Evolutionary conservation across 2,113 vertebrate species (phyloP).

Genomic region (Loxodonta africana): DNA sequence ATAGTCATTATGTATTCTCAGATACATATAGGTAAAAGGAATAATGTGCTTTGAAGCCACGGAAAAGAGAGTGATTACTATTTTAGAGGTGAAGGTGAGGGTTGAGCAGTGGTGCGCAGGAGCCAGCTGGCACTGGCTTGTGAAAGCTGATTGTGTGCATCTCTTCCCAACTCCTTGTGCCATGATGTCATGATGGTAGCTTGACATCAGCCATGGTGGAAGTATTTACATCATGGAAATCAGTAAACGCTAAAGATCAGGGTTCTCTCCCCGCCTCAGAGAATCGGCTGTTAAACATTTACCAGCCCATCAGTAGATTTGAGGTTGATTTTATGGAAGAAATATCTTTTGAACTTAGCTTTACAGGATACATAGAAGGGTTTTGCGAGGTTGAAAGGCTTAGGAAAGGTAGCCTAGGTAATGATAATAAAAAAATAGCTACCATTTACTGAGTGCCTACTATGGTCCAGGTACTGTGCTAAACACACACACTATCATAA

Average conservation of each 20-base stretch:
- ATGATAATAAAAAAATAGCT: not conserved
- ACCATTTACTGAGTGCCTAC: not conserved
- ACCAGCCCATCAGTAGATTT: not conserved
- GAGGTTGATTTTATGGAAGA: not conserved
- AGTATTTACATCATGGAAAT: not conserved
- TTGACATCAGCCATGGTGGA: not conserved
- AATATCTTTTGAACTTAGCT: slow-evolving; percentile 8
- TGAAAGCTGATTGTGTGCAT: not conserved
- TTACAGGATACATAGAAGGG: not conserved
- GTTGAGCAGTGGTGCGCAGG: not conserved
- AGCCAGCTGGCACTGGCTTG: not conserved
- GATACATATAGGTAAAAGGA: not conserved
- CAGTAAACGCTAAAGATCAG: not conserved
- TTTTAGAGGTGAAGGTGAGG: not conserved
- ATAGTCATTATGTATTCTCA: not conserved
- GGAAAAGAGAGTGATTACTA: not conserved
- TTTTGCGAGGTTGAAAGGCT: not conserved
- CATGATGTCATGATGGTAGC: not conserved
- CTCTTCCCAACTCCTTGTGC: not conserved
- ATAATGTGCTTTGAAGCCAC: not conserved
- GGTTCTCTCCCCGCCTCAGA: not conserved
- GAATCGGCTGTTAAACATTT: not conserved
- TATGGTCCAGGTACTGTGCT: not conserved
- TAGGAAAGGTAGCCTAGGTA: not conserved
- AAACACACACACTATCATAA: not conserved